These are phyloP conservation scores for Megaceryle torquata DNA, from an alignment of 2,113 vertebrate species.

Conservation along the genomic window DNA sequence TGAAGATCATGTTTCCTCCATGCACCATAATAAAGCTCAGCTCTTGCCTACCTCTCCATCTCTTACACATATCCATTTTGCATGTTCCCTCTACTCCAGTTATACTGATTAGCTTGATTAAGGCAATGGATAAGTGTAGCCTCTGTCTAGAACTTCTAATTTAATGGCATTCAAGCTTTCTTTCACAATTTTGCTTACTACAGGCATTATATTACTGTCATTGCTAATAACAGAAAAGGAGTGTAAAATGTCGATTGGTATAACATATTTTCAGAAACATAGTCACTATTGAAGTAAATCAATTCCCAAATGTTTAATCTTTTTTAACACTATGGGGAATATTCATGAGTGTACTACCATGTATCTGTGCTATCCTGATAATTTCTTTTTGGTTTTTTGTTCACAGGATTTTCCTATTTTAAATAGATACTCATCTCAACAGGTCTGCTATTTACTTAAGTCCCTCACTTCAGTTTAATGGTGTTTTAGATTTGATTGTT, in stretches of 20 bases:
- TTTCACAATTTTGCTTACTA: not conserved
- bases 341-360: not conserved
- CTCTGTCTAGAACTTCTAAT: not conserved
- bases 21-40: not conserved
- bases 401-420: not conserved
- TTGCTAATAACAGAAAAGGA: not conserved
- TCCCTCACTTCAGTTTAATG: not conserved
- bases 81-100: not conserved
- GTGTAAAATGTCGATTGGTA: not conserved
- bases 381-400: not conserved
- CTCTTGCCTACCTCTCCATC: not conserved
- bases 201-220: not conserved
- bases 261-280: not conserved
- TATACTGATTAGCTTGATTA: not conserved
- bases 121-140: not conserved
- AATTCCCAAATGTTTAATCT: not conserved
- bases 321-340: not conserved
- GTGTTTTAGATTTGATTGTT: not conserved
- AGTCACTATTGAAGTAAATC: not conserved
- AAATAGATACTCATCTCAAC: not conserved
- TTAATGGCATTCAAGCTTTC: not conserved
- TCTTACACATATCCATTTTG: not conserved
- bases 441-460: not conserved
- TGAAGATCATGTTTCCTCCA: not conserved
- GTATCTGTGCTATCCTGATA: fast-evolving